phyloP scores from a whole-genome alignment of 1,140 invertebrate species.

The Drosophila erecta region DNA sequence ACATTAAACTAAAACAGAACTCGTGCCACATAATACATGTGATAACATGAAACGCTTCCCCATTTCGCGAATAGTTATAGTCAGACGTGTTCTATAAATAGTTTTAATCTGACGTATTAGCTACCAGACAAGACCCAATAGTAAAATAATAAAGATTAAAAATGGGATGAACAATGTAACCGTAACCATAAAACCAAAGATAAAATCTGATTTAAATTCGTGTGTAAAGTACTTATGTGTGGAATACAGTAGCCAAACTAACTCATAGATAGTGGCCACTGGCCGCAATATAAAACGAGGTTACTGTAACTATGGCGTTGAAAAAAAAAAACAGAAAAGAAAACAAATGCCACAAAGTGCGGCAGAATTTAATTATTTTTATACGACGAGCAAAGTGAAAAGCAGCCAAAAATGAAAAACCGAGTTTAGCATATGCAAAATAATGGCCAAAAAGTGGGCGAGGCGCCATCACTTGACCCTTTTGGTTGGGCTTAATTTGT shows the following conservation, averaged over 20 bases:
- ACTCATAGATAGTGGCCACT: constrained; percentile 27
- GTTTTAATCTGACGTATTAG: not conserved
- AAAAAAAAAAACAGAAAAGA: constrained; percentile 2
- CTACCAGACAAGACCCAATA: not conserved
- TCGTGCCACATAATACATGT: no score
- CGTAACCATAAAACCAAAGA: constrained; percentile 22
- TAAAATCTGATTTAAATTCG: constrained; percentile 33
- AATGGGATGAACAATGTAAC: constrained; percentile 15
- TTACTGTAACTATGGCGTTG: constrained; percentile 20
- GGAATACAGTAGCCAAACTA: constrained; percentile 16
- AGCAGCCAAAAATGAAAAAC: constrained; percentile 21
- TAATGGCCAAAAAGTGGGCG: constrained; percentile 30
- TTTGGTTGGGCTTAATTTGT: constrained; percentile 55
- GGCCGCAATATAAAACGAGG: constrained; percentile 28
- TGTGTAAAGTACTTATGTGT: constrained; percentile 14
- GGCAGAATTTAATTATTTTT: constrained; percentile 50
- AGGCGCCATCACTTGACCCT: constrained; percentile 44
- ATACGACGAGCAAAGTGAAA: constrained; percentile 21
- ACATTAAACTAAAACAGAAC: no score
- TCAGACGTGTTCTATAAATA: not conserved
- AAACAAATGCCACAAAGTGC: constrained; percentile 21
- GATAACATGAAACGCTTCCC: no score
- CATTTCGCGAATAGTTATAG: not conserved
- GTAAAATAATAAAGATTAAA: constrained; percentile 21
- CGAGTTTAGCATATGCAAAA: constrained; percentile 58